These are phyloP conservation scores for Lethrus apterus DNA, from an alignment of 1,140 invertebrate genomes.

Conservation along the genomic window DNA sequence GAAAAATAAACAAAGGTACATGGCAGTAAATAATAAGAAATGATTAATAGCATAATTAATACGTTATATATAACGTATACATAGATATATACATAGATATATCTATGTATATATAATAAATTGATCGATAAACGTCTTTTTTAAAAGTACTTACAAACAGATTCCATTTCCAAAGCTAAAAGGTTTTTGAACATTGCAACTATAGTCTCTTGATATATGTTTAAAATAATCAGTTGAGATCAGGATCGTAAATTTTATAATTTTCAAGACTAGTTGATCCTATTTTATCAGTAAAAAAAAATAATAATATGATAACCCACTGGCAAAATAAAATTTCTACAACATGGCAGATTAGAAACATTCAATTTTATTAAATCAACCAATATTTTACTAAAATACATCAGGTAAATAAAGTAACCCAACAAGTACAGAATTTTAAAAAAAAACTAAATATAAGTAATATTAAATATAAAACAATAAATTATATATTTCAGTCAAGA, in stretches of 20 bases:
- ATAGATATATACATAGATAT: conserved; percentile 6
- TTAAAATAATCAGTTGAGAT: conserved; percentile 11
- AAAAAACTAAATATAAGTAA: conserved; percentile 9
- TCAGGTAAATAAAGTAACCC: not conserved
- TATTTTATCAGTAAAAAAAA: conserved; percentile 8
- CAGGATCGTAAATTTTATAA: conserved; percentile 7
- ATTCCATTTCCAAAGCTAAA: too few relatives aligned
- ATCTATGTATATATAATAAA: conserved; percentile 4
- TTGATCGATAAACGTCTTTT: conserved; percentile 5
- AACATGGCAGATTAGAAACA: not conserved
- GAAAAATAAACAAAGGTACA: conserved; percentile 20
- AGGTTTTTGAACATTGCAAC: not conserved
- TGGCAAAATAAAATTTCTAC: conserved; percentile 5
- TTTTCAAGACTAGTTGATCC: conserved; percentile 9
- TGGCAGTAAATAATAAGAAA: conserved; percentile 24
- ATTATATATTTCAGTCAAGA: conserved; percentile 10
- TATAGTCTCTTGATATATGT: conserved; percentile 4
- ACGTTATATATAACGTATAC: conserved; percentile 14
- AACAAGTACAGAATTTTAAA: not conserved
- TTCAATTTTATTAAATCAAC: not conserved
- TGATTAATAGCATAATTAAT: conserved; percentile 1
- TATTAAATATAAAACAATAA: conserved; percentile 11
- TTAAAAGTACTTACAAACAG: conserved; percentile 4
- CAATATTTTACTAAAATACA: not conserved
- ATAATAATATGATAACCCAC: conserved; percentile 1